Evolutionary conservation across 1,140 invertebrate species (phyloP).

Genomic region (Trypoxylus dichotomus): DNA sequence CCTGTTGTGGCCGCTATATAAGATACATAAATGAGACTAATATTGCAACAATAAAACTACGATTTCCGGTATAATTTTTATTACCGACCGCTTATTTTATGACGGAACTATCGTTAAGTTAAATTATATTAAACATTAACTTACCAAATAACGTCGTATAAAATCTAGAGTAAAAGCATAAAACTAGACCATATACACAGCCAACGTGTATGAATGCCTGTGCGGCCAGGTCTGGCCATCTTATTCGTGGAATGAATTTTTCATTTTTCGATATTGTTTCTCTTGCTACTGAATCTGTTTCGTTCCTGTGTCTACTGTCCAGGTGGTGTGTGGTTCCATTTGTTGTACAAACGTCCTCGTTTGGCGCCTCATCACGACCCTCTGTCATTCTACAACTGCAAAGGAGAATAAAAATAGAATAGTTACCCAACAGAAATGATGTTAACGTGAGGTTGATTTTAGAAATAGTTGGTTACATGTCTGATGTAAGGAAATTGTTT

Average conservation of each 20-base stretch:
- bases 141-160: slow-evolving; percentile 73
- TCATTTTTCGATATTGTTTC: background rate
- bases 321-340: slow-evolving; percentile 20
- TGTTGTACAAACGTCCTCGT: background rate
- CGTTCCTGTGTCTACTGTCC: background rate
- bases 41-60: too few species aligned
- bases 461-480: too few species aligned
- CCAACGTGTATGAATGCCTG: slow-evolving; percentile 70
- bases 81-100: too few species aligned
- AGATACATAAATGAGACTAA: too few species aligned
- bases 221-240: slow-evolving; percentile 69
- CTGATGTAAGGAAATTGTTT: too few species aligned
- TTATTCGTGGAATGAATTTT: slow-evolving; percentile 56
- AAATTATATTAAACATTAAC: slow-evolving; percentile 45
- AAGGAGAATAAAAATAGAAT: background rate
- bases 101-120: too few species aligned
- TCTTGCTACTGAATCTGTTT: background rate
- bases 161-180: slow-evolving; percentile 66
- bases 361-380: slow-evolving; percentile 34
- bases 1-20: too few species aligned
- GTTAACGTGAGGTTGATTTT: too few species aligned
- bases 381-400: slow-evolving; percentile 38
- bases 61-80: too few species aligned
- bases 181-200: slow-evolving; percentile 69
- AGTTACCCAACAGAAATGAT: too few species aligned